Evolutionary conservation across 1,140 invertebrate species (phyloP).

Genomic region (Heterodera carotae): DNA sequence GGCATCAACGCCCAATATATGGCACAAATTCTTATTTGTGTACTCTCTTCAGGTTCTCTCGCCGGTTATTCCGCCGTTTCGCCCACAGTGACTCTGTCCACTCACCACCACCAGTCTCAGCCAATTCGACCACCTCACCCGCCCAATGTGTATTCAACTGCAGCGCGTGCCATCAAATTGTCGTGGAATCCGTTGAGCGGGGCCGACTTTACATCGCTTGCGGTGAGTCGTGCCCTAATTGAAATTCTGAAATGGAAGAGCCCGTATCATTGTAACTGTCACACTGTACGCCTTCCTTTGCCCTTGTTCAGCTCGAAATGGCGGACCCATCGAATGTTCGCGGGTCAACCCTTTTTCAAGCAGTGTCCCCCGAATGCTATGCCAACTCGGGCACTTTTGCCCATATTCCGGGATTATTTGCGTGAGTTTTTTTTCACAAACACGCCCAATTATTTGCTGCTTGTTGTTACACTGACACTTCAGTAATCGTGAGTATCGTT

Average conservation of each 20-base stretch:
- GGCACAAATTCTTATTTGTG: no score
- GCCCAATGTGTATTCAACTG: slow-evolving; percentile 47
- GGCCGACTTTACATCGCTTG: slow-evolving; percentile 35
- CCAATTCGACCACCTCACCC: slow-evolving; percentile 18
- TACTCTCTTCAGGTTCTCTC: neutral
- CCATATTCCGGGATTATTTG: slow-evolving; percentile 21
- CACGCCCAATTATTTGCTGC: neutral
- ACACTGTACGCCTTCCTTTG: no score
- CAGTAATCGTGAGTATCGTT: slow-evolving; percentile 56
- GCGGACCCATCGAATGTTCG: slow-evolving; percentile 31
- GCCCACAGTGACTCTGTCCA: neutral
- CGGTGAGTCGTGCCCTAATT: no score
- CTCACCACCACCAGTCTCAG: slow-evolving; percentile 17
- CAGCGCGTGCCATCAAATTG: slow-evolving; percentile 45
- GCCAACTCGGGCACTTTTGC: slow-evolving; percentile 40
- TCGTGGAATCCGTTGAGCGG: slow-evolving; percentile 36
- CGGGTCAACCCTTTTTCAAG: slow-evolving; percentile 37
- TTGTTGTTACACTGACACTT: slow-evolving; percentile 20
- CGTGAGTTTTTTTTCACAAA: neutral
- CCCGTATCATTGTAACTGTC: no score
- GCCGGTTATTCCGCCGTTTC: neutral
- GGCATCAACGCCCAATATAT: no score
- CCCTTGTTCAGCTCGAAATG: slow-evolving; percentile 42
- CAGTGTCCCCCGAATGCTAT: slow-evolving; percentile 45
- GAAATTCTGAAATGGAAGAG: no score